Conservation (phyloP, 2,888 invertebrate genomes). For the Reticulitermes lucifugus region DNA sequence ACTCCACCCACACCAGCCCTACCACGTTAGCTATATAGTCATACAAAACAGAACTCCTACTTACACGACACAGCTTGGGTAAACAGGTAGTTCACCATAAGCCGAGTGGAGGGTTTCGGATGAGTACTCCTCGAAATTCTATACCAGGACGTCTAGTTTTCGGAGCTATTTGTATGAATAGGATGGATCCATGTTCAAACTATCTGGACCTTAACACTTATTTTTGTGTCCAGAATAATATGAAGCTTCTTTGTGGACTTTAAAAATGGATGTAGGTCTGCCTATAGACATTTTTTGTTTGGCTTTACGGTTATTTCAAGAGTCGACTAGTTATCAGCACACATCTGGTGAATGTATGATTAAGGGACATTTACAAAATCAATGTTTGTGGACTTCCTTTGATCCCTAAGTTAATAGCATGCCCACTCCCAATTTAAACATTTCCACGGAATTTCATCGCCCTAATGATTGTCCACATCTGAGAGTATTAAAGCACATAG, state of each 20-base stretch:
- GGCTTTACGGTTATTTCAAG: neutral
- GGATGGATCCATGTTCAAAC: neutral
- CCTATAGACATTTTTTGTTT: constrained; percentile 8
- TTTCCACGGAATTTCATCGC: neutral
- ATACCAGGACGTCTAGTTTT: constrained; percentile 18
- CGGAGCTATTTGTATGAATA: constrained; percentile 16
- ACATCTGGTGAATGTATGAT: neutral
- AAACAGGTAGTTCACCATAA: constrained; percentile 17
- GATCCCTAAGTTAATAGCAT: neutral
- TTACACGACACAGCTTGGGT: neutral
- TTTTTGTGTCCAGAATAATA: neutral
- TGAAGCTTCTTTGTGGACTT: neutral
- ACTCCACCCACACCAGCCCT: neutral
- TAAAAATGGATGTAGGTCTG: neutral
- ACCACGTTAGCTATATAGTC: neutral
- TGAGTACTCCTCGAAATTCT: constrained; percentile 36
- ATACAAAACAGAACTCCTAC: neutral
- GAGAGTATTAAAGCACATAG: neutral
- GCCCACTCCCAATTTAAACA: neutral
- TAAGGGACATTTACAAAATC: neutral
- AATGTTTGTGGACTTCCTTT: constrained; percentile 4
- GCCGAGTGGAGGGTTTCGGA: neutral
- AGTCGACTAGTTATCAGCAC: neutral
- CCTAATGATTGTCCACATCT: neutral
- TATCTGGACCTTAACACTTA: constrained; percentile 17